Evolutionary conservation across 1,140 invertebrate species (phyloP).

Genomic region (Andrena cerasifolii): DNA sequence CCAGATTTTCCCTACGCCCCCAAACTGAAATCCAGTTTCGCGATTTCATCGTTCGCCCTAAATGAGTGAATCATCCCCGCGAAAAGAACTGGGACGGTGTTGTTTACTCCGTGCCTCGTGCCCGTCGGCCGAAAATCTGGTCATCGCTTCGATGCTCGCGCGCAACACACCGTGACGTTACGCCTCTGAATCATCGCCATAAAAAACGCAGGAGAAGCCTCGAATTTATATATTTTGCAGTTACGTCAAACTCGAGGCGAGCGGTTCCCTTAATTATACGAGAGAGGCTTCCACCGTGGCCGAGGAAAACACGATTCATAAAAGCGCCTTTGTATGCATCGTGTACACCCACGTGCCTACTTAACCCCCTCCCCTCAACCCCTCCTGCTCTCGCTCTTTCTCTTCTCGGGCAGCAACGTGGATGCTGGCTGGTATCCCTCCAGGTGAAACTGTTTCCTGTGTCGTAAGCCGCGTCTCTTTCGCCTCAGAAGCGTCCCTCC

Average conservation of each 20-base stretch:
- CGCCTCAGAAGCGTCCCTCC: constrained; percentile 60
- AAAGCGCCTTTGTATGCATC: constrained; percentile 67
- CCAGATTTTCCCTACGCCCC: background rate
- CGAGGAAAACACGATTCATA: constrained; percentile 66
- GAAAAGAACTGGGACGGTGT: background rate
- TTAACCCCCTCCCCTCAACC: constrained; percentile 39
- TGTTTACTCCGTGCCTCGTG: constrained; percentile 16
- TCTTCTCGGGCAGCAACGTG: constrained; percentile 24
- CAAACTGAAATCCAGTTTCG: background rate
- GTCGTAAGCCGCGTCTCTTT: constrained; percentile 75
- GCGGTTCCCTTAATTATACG: constrained; percentile 40
- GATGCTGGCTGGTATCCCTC: constrained; percentile 63
- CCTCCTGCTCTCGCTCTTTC: background rate
- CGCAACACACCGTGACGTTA: background rate
- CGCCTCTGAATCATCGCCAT: constrained; percentile 27
- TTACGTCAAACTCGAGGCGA: constrained; percentile 21
- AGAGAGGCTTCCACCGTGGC: constrained; percentile 40
- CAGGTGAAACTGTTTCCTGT: constrained; percentile 77
- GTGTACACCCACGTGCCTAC: constrained; percentile 70
- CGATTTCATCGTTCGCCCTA: background rate
- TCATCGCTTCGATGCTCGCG: background rate
- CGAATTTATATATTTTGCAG: constrained; percentile 26
- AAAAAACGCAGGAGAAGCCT: background rate
- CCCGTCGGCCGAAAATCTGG: background rate
- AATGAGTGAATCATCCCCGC: constrained; percentile 32